Evolutionary conservation across 92 coral and sea anemone genomes (phyloP).

Genomic region (Siderastrea radians): DNA sequence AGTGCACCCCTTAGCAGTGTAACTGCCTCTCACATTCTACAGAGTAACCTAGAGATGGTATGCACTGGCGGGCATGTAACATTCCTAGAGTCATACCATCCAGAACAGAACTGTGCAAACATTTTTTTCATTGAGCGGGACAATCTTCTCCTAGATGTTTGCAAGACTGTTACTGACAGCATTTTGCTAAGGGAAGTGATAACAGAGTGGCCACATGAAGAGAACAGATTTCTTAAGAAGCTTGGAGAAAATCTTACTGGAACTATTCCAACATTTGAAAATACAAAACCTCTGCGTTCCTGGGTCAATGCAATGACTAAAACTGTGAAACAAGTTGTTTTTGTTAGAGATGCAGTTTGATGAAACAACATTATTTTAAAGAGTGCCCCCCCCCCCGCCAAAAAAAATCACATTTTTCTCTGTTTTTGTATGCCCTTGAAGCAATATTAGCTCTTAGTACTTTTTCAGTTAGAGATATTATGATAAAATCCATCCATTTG

Average conservation of each 20-base stretch:
- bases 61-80: conserved; percentile 52
- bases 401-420: neutral
- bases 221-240: conserved; percentile 40
- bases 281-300: conserved; percentile 24
- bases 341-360: conserved; percentile 14
- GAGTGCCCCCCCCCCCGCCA: neutral
- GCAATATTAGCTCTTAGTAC: neutral
- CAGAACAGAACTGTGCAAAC: conserved; percentile 58
- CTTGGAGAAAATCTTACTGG: conserved; percentile 43
- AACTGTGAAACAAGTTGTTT: conserved; percentile 35
- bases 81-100: conserved; percentile 58
- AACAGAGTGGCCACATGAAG: conserved; percentile 18
- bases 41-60: conserved; percentile 45
- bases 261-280: conserved; percentile 50
- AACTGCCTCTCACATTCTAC: conserved; percentile 46
- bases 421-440: neutral
- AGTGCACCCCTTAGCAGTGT: conserved; percentile 53
- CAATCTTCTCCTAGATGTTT: conserved; percentile 47
- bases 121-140: conserved; percentile 33
- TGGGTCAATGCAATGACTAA: conserved; percentile 51
- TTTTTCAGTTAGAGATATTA: neutral
- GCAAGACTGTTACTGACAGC: conserved; percentile 30
- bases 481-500: neutral
- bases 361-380: neutral
- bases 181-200: conserved; percentile 8